These are phyloP conservation scores for Agelaius tricolor DNA, from an alignment of 2,113 vertebrate genomes.

Conservation along the genomic window DNA sequence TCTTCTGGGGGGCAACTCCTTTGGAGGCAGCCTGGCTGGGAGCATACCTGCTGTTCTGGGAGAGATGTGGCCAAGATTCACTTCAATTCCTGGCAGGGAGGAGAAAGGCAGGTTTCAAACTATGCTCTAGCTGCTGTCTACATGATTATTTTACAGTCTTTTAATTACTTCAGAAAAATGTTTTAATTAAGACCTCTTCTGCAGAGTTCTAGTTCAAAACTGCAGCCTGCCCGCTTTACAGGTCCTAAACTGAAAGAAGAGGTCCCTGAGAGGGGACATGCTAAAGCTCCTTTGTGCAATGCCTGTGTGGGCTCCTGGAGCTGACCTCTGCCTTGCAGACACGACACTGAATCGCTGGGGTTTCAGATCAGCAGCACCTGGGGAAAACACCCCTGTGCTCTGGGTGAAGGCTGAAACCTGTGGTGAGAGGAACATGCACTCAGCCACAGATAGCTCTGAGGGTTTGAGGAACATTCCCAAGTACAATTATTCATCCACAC, in stretches of 20 bases:
- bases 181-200: slow-evolving; percentile 41
- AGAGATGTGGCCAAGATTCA: neutral
- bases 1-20: neutral
- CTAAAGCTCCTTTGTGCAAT: neutral
- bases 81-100: neutral
- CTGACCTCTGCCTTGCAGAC: neutral
- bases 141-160: neutral
- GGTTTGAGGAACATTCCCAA: neutral
- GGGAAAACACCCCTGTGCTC: neutral
- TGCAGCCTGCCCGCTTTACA: neutral
- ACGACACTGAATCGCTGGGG: neutral
- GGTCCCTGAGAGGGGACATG: fast-evolving
- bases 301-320: neutral
- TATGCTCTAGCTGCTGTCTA: neutral
- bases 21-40: neutral
- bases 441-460: neutral
- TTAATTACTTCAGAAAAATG: slow-evolving; percentile 46
- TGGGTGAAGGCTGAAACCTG: neutral
- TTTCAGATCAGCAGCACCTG: neutral
- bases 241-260: neutral
- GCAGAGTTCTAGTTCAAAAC: slow-evolving; percentile 1
- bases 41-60: neutral
- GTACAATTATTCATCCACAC: neutral
- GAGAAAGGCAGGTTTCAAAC: neutral
- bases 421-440: fast-evolving